Base-by-base conservation (phyloP, 2,113 vertebrate genomes). In the Ammodytes marinus region DNA sequence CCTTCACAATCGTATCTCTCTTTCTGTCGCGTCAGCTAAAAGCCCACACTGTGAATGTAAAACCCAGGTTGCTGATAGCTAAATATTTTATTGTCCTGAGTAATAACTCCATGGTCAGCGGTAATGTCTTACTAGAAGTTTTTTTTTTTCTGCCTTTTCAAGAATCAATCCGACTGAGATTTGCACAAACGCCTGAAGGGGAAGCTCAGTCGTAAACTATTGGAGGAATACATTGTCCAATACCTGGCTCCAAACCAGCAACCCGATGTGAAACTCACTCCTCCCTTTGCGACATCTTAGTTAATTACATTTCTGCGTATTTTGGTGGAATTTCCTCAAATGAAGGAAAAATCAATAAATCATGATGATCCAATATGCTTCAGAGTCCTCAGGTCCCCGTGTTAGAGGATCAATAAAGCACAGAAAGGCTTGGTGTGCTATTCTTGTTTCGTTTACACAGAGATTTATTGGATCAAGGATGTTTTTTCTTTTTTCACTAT, bases 61-160 rank as follows among this genome's bases (percentile, higher is more conserved):
- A 86, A 76, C 83, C 74, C 3, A 40, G 39, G 47, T 61, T 57
- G 45, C 83, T 82, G 78, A 76, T 75, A 67, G 79, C 85, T 55
- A 17, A 39, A 83, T 84, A 46, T 79, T 79, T 88, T 86, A 91
- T 82, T 79, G 78, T 89, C 72, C 80, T 78, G 80, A 89, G 88
- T 91, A 87, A 89, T 89, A 88, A 84, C 69, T 73, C 53, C 69
- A 52, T 35, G 69, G 71, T 76, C 79, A 74, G 71, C 83, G 74
- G 77, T 85, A 88, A 88, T 77, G 70, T 80, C 58, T 89, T 54
- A 71, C 82, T 69, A 82, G 72, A 86, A 85, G 57, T 37, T 82
- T 78, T 74, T 79, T 79, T 74, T 92, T 79, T 85, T 68, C 69
- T 74, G 45, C 81, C 77, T 77, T 47, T 77, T 72, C 58, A 37